A percentile compares a stretch with the other conserved stretches of the same genome.
phyloP scores from a whole-genome alignment of 1,140 invertebrate species.

The Orius insidiosus region DNA sequence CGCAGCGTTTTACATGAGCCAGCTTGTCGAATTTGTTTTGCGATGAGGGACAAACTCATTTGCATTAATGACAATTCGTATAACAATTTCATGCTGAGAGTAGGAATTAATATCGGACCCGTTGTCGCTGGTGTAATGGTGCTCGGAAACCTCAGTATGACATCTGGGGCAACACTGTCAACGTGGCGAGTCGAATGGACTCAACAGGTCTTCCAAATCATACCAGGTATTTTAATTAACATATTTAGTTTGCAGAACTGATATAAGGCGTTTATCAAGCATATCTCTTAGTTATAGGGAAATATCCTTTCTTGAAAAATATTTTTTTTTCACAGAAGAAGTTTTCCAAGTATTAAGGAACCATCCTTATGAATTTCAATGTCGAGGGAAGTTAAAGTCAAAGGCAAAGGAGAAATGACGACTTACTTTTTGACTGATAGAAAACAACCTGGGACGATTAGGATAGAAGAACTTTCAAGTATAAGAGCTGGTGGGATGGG shows the following conservation, averaged over 20 bases:
- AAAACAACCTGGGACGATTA: constrained; percentile 35
- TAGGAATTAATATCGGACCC: constrained; percentile 80
- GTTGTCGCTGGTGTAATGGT: constrained; percentile 90
- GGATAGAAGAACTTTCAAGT: constrained; percentile 32
- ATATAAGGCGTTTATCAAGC: no score
- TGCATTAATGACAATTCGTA: constrained; percentile 90
- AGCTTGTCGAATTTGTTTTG: constrained; percentile 76
- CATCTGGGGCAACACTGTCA: constrained; percentile 93
- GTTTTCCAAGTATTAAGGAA: constrained; percentile 52
- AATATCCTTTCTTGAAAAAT: no score
- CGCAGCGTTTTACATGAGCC: constrained; percentile 45
- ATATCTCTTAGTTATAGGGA: no score
- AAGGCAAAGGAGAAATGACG: constrained; percentile 86
- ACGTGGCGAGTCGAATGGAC: constrained; percentile 80
- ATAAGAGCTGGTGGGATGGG: constrained; percentile 15
- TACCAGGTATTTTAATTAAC: constrained; percentile 37
- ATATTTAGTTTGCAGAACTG: no score
- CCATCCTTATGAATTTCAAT: constrained; percentile 58
- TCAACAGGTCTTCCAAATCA: constrained; percentile 70
- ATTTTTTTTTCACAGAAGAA: constrained; percentile 43
- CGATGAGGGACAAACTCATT: constrained; percentile 67
- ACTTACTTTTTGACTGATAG: constrained; percentile 73
- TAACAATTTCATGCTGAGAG: constrained; percentile 87
- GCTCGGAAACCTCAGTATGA: constrained; percentile 89
- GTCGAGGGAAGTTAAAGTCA: constrained; percentile 78